Evolutionary conservation across 2,113 vertebrate species (phyloP).

Genomic region (Turdus rufiventris): DNA sequence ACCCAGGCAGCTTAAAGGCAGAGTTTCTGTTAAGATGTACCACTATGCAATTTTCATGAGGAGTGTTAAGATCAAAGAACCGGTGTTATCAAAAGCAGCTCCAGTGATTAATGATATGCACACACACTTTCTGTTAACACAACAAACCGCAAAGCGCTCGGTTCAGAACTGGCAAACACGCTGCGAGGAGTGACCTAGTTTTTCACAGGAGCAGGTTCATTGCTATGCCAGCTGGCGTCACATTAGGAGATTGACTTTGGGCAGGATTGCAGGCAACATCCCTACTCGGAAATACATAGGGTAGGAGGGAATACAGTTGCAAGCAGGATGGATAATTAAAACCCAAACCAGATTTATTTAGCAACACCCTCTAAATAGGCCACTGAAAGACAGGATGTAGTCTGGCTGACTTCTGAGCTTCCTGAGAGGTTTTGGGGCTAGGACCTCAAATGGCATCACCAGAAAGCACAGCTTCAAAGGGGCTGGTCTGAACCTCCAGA

Average conservation of each 20-base stretch:
- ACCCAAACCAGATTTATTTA: not conserved
- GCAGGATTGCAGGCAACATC: not conserved
- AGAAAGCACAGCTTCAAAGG: not conserved
- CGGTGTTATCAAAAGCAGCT: not conserved
- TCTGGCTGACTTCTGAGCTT: not conserved
- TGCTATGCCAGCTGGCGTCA: not conserved
- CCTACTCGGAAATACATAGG: not conserved
- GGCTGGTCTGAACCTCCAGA: not conserved
- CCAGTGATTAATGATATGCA: not conserved
- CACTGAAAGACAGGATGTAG: not conserved
- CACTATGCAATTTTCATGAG: conserved; percentile 64
- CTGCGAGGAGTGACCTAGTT: conserved; percentile 39
- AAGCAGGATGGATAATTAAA: not conserved
- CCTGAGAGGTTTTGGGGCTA: not conserved
- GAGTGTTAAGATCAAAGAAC: conserved; percentile 34
- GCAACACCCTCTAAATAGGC: not conserved
- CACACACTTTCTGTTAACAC: conserved; percentile 13
- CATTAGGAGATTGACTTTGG: conserved; percentile 25
- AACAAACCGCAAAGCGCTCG: not conserved
- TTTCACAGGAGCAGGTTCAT: not conserved
- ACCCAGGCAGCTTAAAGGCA: not conserved
- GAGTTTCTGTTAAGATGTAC: not conserved
- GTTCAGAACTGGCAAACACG: not conserved
- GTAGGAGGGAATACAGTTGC: not conserved
- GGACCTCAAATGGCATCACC: not conserved